Evolutionary conservation across 2,797 vertebrate genomes (phyloP), one percentile per base, ranked within the genome.

Genomic region (Premnoplex brunnescens): DNA sequence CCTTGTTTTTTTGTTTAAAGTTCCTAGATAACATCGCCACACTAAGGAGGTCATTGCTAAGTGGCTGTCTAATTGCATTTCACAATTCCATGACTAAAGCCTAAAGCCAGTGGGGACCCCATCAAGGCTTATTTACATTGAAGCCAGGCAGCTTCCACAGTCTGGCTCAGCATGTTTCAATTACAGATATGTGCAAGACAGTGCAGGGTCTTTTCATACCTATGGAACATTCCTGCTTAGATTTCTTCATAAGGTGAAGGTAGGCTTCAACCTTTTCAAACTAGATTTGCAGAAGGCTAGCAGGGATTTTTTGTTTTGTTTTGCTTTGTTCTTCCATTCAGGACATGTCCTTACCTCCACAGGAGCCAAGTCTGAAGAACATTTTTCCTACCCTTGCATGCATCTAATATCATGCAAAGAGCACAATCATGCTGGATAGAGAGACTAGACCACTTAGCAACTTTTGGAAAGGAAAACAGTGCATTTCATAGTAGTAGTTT

Each of bases 31-130:
- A 84, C 55, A 41, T 8, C 39, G 20, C 58, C 68, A 71, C 37
- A 26, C 21, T 51, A 90, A 92, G 77, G 56, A 84, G 64, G 63
- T 51, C 19, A 63, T 90, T 54, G 86, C 48, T 96, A 95, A 94
- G 52, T 73, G 74, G 34, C 39, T 90, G 56, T 88, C 75, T 96
- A 94, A 94, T 88, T 94, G 80, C 37, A 85, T 96, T 96, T 93
- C 78, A 72, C 77, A 91, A 12, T 68, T 93, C 54, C 30, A 3
- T 64, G 89, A 79, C 56, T 39, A 39, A 39, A 51, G 34, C 90
- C 86, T 64, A 49, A 69, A 94, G 82, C 48, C 66, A 76, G 23
- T 3, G 34, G 19, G 60, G n/a, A 16, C 43, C 39, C 41, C 7
- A 1, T 89, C 82, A 94, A 79, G n/a, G n/a, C 21, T 85, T 76